Conservation (phyloP, 2,113 vertebrate species). For the Salvelinus alpinus region DNA sequence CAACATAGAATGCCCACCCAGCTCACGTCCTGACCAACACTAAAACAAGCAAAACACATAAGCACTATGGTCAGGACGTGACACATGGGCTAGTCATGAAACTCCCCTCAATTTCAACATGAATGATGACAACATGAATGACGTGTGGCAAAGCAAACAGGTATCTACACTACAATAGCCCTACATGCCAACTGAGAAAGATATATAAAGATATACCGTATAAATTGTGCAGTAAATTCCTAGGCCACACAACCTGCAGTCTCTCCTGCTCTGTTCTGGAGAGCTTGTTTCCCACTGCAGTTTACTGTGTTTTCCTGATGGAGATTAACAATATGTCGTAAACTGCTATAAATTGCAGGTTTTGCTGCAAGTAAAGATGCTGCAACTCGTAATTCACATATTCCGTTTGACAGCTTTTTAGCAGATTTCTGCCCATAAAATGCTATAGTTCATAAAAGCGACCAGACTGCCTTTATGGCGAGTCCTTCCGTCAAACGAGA, state of each 20-base stretch:
- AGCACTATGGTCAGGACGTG: too few species aligned
- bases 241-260: neutral
- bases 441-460: slow-evolving; percentile 16
- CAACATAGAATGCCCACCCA: too few species aligned
- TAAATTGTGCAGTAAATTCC: slow-evolving; percentile 1
- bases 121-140: neutral
- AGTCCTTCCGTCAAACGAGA: neutral
- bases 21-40: too few species aligned
- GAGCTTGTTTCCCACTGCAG: slow-evolving; percentile 19
- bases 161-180: slow-evolving; percentile 1
- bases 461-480: neutral
- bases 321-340: slow-evolving; percentile 18
- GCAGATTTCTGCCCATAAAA: slow-evolving; percentile 14
- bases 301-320: slow-evolving; percentile 18
- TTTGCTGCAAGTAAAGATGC: slow-evolving; percentile 8
- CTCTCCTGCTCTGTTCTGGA: slow-evolving; percentile 23
- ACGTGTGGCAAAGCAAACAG: neutral
- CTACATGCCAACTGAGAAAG: neutral
- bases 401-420: slow-evolving; percentile 16
- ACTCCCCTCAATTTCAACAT: neutral
- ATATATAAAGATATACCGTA: too few species aligned
- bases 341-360: slow-evolving; percentile 18
- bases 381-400: neutral
- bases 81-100: too few species aligned
- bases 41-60: too few species aligned